Evolutionary conservation across 2,113 vertebrate species (phyloP).

Genomic region (Erythrocebus patas): DNA sequence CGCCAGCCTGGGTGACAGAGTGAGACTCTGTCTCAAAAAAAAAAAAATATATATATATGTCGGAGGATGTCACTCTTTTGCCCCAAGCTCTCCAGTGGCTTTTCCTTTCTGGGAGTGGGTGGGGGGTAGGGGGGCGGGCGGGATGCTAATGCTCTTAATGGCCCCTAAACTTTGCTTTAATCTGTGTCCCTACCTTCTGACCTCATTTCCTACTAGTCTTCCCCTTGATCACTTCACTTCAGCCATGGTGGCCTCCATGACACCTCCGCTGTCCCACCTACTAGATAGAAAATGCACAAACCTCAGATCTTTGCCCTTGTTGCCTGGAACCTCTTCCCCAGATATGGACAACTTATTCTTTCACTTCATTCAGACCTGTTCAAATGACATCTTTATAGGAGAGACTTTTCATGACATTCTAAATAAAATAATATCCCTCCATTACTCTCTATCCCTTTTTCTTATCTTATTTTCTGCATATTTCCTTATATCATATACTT

Average conservation of each 20-base stretch:
- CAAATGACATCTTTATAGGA: not conserved
- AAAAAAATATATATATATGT: no score
- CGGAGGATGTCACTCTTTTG: not conserved
- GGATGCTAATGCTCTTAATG: not conserved
- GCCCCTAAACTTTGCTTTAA: not conserved
- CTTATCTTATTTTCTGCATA: not conserved
- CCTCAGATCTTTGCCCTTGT: not conserved
- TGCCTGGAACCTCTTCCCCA: not conserved
- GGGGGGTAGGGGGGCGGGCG: fast-evolving
- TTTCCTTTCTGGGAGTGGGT: not conserved
- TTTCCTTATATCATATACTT: not conserved
- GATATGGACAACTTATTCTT: not conserved
- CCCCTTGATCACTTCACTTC: not conserved
- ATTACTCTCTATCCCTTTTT: not conserved
- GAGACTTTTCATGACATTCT: not conserved
- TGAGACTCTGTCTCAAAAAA: no score
- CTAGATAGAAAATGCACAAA: not conserved
- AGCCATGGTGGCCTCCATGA: not conserved
- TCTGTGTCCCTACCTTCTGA: not conserved
- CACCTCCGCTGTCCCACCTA: not conserved
- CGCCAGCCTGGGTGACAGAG: no score
- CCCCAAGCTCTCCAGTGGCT: not conserved
- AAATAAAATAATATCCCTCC: not conserved
- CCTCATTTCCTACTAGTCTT: not conserved
- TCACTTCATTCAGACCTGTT: not conserved